Evolutionary conservation across 2,888 invertebrate species (phyloP).

Genomic region (Drosophila trichaetosa): DNA sequence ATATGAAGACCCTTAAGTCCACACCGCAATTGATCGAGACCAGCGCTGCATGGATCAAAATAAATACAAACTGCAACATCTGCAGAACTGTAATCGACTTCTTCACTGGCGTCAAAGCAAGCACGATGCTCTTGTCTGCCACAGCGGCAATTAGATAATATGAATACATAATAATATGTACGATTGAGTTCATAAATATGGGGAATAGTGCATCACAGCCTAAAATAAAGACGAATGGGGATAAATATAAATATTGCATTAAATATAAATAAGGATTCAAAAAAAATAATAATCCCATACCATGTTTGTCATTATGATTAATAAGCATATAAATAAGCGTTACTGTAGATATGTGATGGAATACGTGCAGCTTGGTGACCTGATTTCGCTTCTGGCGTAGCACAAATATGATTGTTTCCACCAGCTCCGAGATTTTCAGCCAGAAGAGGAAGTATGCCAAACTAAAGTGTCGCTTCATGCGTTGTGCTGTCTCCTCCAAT

Average conservation of each 20-base stretch:
- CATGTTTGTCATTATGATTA: slow-evolving; percentile 87
- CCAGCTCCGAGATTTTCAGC: slow-evolving; percentile 88
- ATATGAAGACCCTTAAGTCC: slow-evolving; percentile 85
- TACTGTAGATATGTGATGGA: slow-evolving; percentile 89
- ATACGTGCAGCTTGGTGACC: slow-evolving; percentile 90
- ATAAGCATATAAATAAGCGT: slow-evolving; percentile 87
- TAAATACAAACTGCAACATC: slow-evolving; percentile 90
- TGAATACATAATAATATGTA: slow-evolving; percentile 91
- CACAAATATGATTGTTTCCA: slow-evolving; percentile 90
- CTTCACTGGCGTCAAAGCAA: slow-evolving; percentile 87
- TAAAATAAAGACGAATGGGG: slow-evolving; percentile 80
- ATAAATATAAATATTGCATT: background rate
- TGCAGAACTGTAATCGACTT: slow-evolving; percentile 88
- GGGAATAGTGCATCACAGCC: slow-evolving; percentile 89
- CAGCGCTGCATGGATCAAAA: slow-evolving; percentile 87
- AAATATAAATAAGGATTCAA: background rate
- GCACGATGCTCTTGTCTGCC: slow-evolving; percentile 86
- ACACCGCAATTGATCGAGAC: slow-evolving; percentile 85
- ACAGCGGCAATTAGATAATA: slow-evolving; percentile 90
- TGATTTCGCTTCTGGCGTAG: slow-evolving; percentile 90
- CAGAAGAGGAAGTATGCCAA: slow-evolving; percentile 88
- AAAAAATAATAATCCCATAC: slow-evolving; percentile 83
- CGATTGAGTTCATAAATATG: slow-evolving; percentile 88
- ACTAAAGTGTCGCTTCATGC: slow-evolving; percentile 50
- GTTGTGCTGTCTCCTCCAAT: slow-evolving; percentile 40